Conservation (phyloP, 1,140 invertebrate species). For the Aphelenchoides fujianensis region DNA sequence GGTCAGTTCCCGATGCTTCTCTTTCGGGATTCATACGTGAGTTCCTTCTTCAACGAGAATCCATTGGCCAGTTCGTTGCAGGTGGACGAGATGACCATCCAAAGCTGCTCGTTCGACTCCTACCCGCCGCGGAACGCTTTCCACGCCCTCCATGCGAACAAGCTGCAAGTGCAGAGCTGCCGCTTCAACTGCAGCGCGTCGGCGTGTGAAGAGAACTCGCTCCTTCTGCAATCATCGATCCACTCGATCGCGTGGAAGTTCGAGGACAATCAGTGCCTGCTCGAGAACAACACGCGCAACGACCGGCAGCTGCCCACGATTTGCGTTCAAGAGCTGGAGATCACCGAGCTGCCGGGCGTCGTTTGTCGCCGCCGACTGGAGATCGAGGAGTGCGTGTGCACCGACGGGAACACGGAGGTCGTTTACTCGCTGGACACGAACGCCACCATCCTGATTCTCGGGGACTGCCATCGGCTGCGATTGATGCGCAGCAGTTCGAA, state of each 20-base stretch:
- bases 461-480: slow-evolving; percentile 24
- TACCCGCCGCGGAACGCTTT: slow-evolving; percentile 19
- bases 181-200: slow-evolving; percentile 23
- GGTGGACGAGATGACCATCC: slow-evolving; percentile 23
- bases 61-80: not conserved
- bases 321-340: not conserved
- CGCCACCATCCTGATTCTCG: slow-evolving; percentile 25
- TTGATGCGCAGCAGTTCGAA: slow-evolving; percentile 4
- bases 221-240: slow-evolving; percentile 27
- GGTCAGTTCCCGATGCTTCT: slow-evolving; percentile 18
- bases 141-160: slow-evolving; percentile 21
- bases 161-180: slow-evolving; percentile 15
- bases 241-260: slow-evolving; percentile 31
- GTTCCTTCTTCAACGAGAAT: not conserved
- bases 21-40: slow-evolving; percentile 19
- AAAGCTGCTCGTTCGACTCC: slow-evolving; percentile 12
- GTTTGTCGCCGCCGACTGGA: slow-evolving; percentile 16
- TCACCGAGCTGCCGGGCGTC: not conserved
- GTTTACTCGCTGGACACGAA: slow-evolving; percentile 23
- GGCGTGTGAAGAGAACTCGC: slow-evolving; percentile 31
- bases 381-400: slow-evolving; percentile 33
- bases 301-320: not conserved
- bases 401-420: not conserved
- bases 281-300: not conserved
- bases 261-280: slow-evolving; percentile 30